A percentile compares a stretch with the other conserved stretches of the same genome.
Conservation (phyloP, 2,113 vertebrate species). For the Dasyprocta punctata region DNA sequence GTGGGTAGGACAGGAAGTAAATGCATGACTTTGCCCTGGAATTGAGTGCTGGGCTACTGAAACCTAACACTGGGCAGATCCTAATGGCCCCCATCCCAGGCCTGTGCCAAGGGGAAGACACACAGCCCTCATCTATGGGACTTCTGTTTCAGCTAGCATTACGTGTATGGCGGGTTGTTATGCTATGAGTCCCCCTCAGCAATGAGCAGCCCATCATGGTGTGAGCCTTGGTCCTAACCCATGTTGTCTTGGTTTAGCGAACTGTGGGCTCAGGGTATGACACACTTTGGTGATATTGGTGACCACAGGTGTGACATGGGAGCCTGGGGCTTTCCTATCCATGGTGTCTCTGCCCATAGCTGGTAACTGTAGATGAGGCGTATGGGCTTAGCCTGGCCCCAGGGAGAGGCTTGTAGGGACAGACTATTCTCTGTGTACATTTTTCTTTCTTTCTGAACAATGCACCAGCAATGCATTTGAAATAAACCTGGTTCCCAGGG, state of each 20-base stretch:
- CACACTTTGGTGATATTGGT: background rate
- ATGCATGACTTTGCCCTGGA: background rate
- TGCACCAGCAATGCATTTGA: background rate
- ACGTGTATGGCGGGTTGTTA: background rate
- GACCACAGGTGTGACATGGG: background rate
- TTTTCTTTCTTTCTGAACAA: background rate
- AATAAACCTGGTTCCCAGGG: background rate
- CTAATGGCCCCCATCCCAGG: background rate
- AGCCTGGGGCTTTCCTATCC: background rate
- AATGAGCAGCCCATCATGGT: background rate
- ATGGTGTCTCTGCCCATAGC: background rate
- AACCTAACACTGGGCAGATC: background rate
- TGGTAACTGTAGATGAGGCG: background rate
- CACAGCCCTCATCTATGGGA: too few relatives aligned
- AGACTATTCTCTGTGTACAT: background rate
- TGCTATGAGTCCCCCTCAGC: background rate
- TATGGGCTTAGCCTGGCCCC: background rate
- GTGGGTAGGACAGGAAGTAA: background rate
- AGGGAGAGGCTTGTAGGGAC: background rate
- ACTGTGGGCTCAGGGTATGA: background rate
- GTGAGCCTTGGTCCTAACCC: background rate
- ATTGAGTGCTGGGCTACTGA: background rate
- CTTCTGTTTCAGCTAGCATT: too few relatives aligned
- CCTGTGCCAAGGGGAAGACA: background rate
- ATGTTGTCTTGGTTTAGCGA: background rate